Base-by-base conservation (phyloP, 2,797 vertebrate genomes). In the Petrocephalus sullivani region DNA sequence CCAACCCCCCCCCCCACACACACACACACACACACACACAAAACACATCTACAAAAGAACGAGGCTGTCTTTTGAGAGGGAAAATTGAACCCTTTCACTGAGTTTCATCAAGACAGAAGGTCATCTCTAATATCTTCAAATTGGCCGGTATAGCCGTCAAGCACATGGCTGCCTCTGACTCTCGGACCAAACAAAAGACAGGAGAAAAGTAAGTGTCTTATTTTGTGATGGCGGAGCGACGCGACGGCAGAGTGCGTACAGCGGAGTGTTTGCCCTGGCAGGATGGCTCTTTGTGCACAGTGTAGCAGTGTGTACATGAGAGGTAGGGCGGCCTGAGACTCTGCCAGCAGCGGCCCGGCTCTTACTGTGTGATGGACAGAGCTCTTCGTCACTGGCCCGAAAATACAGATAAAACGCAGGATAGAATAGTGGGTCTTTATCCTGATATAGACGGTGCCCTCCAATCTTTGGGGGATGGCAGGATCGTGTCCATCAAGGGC, bases 31-130 rank as follows among this genome's bases (percentile, higher is more conserved):
- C 71, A 46, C 64, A 33, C 64, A 78, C 37, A 46, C 71, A 78
- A 5, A 46, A 16, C 84, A 41, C 94, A 95, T 97, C 96, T 96
- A 96, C 92, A 97, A 96, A 96, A 96, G 96, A 96, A 95, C 95
- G 94, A 95, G 95, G 95, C 94, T 95, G 95, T 95, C 88, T 95
- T 96, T 95, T 95, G 94, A 94, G 96, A 95, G 93, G 87, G 88
- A 91, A 96, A 92, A 95, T 94, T 96, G 94, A 93, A 93, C 96
- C 94, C 92, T 96, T 96, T 96, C 96, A 96, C 95, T 95, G 91
- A 89, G 91, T 92, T 75, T 46, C 87, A 58, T 84, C 78, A 61
- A 96, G 95, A 95, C 95, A 95, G 93, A 96, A 97, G 97, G 97
- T 98, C 94, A 94, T 92, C 91, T 94, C 90, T 92, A 92, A 94